These are phyloP conservation scores for Amazona finschi DNA, from an alignment of 2,797 vertebrate species.

Conservation along the genomic window DNA sequence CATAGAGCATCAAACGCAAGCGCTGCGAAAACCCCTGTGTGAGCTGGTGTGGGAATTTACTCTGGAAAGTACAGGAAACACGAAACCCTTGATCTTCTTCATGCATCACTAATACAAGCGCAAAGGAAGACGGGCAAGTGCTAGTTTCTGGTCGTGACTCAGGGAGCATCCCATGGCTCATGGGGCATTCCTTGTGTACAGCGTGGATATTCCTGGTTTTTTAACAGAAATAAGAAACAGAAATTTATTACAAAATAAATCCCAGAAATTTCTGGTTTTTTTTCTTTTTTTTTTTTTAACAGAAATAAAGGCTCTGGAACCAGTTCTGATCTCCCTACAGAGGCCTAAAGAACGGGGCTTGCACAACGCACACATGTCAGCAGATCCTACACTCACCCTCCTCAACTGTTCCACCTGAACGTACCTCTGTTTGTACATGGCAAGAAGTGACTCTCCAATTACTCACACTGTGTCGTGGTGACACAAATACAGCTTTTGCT, in stretches of 20 bases:
- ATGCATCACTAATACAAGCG: neutral
- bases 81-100: neutral
- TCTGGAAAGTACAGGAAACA: conserved; percentile 53
- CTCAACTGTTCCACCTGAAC: neutral
- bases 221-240: neutral
- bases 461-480: neutral
- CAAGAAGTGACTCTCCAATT: neutral
- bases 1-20: conserved; percentile 4
- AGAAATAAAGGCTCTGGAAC: neutral
- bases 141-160: neutral
- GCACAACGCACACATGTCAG: neutral
- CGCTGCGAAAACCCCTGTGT: neutral
- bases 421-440: neutral
- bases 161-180: neutral
- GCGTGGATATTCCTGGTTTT: neutral
- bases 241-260: neutral
- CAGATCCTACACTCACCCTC: neutral
- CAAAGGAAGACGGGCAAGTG: neutral
- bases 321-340: neutral
- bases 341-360: neutral
- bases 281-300: neutral
- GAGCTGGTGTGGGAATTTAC: neutral
- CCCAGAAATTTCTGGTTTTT: neutral
- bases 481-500: neutral
- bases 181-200: neutral